A percentile compares a stretch with the other conserved stretches of the same genome.
Evolutionary conservation across 2,888 invertebrate species (phyloP).

Genomic region (Microplitis deprimator): DNA sequence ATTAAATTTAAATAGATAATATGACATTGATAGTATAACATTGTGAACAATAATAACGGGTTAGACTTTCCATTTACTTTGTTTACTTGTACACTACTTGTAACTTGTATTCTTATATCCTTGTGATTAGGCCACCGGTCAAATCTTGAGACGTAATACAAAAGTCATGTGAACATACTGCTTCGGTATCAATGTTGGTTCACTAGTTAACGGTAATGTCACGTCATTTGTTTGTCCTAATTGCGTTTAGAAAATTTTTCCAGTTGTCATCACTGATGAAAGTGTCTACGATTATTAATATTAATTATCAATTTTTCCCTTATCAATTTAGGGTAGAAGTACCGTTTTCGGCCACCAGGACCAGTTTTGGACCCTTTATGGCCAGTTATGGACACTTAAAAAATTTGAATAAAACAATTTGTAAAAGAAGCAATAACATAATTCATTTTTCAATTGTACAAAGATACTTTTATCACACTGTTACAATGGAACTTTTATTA

Average conservation of each 20-base stretch:
- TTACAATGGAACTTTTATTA: too few species aligned
- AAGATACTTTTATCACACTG: too few species aligned
- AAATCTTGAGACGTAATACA: conserved; percentile 43
- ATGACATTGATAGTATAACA: background rate
- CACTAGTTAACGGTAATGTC: conserved; percentile 55
- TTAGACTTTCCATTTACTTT: conserved; percentile 15
- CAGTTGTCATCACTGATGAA: conserved; percentile 44
- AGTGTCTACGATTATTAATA: background rate
- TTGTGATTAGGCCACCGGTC: conserved; percentile 41
- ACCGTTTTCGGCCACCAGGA: too few species aligned
- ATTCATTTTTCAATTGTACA: too few species aligned
- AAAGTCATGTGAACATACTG: conserved; percentile 45
- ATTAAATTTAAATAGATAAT: conserved; percentile 21
- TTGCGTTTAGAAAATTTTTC: conserved; percentile 62
- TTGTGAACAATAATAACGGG: conserved; percentile 8
- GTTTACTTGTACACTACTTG: conserved; percentile 31
- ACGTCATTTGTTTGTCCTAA: conserved; percentile 56
- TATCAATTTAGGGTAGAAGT: background rate
- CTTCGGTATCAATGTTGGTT: conserved; percentile 40
- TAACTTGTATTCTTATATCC: conserved; percentile 20
- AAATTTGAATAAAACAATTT: too few species aligned
- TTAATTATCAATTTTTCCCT: background rate
- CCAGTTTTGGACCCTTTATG: too few species aligned
- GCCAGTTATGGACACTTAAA: too few species aligned
- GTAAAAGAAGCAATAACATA: too few species aligned